These are phyloP conservation scores for Platorchestia sp. DNA, from an alignment of 1,140 invertebrate genomes.

Conservation along the genomic window DNA sequence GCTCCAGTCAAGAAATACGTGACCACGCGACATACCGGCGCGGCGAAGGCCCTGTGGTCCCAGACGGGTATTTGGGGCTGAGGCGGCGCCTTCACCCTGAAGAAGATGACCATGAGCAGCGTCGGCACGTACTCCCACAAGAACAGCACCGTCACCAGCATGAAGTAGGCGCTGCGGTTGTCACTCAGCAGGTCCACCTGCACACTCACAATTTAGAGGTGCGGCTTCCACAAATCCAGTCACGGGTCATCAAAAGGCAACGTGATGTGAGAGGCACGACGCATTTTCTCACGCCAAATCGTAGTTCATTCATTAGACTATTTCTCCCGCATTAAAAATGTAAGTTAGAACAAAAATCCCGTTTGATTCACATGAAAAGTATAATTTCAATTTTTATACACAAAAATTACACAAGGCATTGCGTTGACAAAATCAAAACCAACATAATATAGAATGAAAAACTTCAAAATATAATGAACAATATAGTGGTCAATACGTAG, in stretches of 20 bases:
- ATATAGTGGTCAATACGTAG: too few species aligned
- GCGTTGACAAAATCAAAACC: too few species aligned
- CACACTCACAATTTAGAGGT: background rate
- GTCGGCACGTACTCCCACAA: conserved; percentile 60
- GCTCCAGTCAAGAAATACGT: background rate
- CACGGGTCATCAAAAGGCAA: too few species aligned
- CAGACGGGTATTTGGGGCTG: conserved; percentile 6
- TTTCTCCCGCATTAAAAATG: too few species aligned
- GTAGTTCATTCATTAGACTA: too few species aligned
- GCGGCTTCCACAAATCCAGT: background rate
- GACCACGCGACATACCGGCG: background rate
- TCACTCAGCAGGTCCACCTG: conserved; percentile 61
- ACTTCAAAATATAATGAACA: too few species aligned
- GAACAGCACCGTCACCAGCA: conserved; percentile 57
- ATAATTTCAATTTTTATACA: too few species aligned
- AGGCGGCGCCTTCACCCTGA: conserved; percentile 58
- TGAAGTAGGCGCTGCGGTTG: conserved; percentile 59
- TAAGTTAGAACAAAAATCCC: too few species aligned
- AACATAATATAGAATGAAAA: too few species aligned
- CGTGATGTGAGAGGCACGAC: background rate
- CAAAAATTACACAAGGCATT: too few species aligned
- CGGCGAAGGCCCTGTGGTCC: background rate
- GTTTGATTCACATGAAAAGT: too few species aligned
- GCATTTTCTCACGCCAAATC: background rate
- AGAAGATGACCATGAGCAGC: conserved; percentile 59